Conservation (phyloP, 2,888 invertebrate genomes). For the Acrocera orbiculus region DNA sequence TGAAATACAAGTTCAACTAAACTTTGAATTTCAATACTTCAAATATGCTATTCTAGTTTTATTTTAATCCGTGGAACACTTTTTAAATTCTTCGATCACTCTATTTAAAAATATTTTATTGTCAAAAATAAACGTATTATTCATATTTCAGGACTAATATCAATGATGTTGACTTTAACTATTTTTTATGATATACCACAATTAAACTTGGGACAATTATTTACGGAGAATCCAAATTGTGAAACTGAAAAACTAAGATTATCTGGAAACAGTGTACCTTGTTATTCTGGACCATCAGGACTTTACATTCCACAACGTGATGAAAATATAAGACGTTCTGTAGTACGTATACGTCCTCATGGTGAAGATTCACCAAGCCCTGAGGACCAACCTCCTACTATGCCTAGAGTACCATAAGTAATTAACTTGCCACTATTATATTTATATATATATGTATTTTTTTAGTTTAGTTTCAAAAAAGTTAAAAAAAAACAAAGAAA, state of each 20-base stretch:
- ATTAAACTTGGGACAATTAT: conserved; percentile 63
- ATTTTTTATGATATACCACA: conserved; percentile 82
- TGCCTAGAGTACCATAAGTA: conserved; percentile 37
- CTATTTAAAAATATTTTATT: too few species aligned
- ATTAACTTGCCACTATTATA: too few species aligned
- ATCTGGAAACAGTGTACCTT: conserved; percentile 32
- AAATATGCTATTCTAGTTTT: too few species aligned
- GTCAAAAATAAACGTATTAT: too few species aligned
- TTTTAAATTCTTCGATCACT: too few species aligned
- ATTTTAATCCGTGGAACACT: too few species aligned
- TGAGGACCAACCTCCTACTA: conserved; percentile 46
- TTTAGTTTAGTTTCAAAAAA: too few species aligned
- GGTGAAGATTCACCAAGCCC: conserved; percentile 52
- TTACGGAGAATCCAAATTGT: conserved; percentile 41
- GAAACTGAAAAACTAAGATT: conserved; percentile 52
- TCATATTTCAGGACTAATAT: conserved; percentile 47
- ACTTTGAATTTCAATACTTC: too few species aligned
- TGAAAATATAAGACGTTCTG: conserved; percentile 39
- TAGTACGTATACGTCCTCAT: conserved; percentile 46
- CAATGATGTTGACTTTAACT: conserved; percentile 68
- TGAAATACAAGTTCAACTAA: too few species aligned
- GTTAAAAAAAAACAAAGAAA: too few species aligned
- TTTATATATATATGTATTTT: too few species aligned
- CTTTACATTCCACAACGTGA: conserved; percentile 31
- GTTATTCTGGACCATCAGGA: conserved; percentile 30